phyloP scores from a whole-genome alignment of 2,113 vertebrate species.

The Onychostruthus taczanowskii region DNA sequence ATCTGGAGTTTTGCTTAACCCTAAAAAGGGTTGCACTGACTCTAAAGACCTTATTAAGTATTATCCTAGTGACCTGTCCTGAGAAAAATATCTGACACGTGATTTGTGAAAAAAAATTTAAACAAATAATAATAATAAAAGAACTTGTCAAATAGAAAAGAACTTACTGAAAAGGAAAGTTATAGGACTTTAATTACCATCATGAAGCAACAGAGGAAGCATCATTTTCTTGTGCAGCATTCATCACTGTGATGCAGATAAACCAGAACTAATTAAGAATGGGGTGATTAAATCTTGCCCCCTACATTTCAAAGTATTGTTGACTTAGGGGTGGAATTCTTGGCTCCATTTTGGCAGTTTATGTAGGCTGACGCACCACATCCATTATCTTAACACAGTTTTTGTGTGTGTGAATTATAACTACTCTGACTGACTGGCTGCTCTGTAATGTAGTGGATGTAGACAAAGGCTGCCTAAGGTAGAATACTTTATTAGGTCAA shows the following conservation, averaged over 20 bases:
- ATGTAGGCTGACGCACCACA: constrained; percentile 30
- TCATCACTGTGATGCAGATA: background rate
- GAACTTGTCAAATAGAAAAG: background rate
- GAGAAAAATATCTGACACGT: background rate
- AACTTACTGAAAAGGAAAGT: background rate
- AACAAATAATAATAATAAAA: background rate
- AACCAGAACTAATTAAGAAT: background rate
- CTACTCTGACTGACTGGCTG: constrained; percentile 39
- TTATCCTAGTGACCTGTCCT: background rate
- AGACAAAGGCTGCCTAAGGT: constrained; percentile 58
- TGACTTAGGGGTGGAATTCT: constrained; percentile 12
- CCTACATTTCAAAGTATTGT: background rate
- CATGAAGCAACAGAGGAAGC: background rate
- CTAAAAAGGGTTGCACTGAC: background rate
- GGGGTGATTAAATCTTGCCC: background rate
- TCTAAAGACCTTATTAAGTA: background rate
- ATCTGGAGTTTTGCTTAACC: background rate
- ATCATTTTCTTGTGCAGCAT: background rate
- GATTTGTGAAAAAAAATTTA: background rate
- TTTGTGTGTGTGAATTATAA: constrained; percentile 54
- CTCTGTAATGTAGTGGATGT: constrained; percentile 55
- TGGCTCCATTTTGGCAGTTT: constrained; percentile 25
- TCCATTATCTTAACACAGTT: constrained; percentile 51
- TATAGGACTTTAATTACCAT: background rate
- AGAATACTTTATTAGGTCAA: constrained; percentile 70